These are phyloP conservation scores for Eilema caniola DNA, from an alignment of 2,888 invertebrate species.

Conservation along the genomic window DNA sequence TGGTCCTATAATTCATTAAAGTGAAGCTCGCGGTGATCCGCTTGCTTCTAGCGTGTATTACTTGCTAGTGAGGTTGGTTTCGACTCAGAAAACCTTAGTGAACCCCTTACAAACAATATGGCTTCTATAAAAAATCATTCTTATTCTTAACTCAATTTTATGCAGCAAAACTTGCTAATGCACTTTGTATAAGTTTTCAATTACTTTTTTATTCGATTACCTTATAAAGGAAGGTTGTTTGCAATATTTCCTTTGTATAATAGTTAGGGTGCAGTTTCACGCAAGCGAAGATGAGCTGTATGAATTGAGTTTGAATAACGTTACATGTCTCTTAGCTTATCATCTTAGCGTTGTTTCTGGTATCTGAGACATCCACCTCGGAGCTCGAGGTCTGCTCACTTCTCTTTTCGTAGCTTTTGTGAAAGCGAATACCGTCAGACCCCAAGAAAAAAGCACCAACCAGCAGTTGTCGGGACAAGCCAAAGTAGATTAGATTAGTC, in stretches of 20 bases:
- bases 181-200: conserved; percentile 13
- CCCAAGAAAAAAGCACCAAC: not conserved
- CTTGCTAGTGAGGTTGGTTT: not conserved
- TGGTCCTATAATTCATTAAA: too few species aligned
- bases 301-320: not conserved
- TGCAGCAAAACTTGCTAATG: not conserved
- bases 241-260: not conserved
- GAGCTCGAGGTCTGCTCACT: not conserved
- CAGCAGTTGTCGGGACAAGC: not conserved
- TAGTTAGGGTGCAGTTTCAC: not conserved
- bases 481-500: too few species aligned
- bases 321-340: not conserved
- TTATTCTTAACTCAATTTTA: not conserved
- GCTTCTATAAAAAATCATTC: not conserved
- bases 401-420: not conserved
- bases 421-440: not conserved
- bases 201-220: conserved; percentile 2
- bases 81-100: not conserved
- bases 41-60: too few species aligned
- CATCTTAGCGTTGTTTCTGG: not conserved
- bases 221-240: not conserved
- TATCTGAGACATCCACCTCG: not conserved
- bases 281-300: not conserved
- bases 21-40: too few species aligned
- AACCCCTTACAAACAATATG: not conserved